These are phyloP conservation scores for Nasonovia ribisnigri DNA, from an alignment of 2,888 invertebrate genomes.

Conservation along the genomic window DNA sequence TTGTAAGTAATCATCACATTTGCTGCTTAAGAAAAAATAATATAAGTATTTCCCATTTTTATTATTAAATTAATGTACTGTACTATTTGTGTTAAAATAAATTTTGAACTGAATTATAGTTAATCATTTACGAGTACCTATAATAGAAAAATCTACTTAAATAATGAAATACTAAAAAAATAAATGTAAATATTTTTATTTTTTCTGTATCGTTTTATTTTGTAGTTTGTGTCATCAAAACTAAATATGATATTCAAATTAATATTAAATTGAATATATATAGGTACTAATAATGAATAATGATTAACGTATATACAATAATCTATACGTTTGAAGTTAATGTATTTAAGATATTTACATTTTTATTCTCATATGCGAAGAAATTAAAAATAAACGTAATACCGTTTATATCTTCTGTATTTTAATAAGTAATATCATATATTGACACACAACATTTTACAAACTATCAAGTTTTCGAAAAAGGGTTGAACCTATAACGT, in stretches of 20 bases:
- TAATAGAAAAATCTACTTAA: not conserved
- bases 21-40: not conserved
- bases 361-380: not conserved
- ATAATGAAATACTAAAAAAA: not conserved
- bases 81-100: not conserved
- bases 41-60: not conserved
- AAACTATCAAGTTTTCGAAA: not conserved
- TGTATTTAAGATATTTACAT: not conserved
- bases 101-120: not conserved
- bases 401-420: not conserved
- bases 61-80: not conserved
- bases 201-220: not conserved
- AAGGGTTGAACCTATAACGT: not conserved
- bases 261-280: not conserved
- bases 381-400: not conserved
- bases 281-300: not conserved
- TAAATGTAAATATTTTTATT: not conserved
- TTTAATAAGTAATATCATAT: not conserved
- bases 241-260: not conserved
- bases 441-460: not conserved
- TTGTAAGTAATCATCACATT: not conserved
- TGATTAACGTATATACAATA: not conserved
- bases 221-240: not conserved
- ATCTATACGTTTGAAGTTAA: not conserved
- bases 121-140: not conserved